These are phyloP conservation scores for Emydoidea blandingii DNA, from an alignment of 2,797 vertebrate genomes.

Conservation along the genomic window DNA sequence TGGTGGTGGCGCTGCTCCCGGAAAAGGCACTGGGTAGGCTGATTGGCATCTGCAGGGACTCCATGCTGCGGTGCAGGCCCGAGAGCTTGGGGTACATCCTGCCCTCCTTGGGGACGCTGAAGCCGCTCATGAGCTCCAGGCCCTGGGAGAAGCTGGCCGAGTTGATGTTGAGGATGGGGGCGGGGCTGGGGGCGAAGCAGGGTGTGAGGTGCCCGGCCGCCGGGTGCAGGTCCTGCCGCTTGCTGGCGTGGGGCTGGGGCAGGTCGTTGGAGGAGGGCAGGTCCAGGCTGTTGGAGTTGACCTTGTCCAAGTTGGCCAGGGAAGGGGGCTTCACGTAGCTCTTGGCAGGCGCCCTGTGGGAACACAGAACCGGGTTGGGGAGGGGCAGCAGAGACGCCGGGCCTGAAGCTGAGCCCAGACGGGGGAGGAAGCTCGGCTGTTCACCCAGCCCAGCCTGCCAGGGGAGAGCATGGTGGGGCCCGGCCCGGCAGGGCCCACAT, in stretches of 20 bases:
- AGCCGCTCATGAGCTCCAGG: conserved; percentile 86
- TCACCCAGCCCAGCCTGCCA: no score
- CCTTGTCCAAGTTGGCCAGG: conserved; percentile 91
- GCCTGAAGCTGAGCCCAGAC: rapidly evolving
- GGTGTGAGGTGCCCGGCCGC: conserved; percentile 78
- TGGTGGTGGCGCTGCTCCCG: conserved; percentile 63
- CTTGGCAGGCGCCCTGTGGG: conserved; percentile 87
- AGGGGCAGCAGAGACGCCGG: background rate
- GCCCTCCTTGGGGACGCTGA: conserved; percentile 81
- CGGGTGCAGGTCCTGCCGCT: conserved; percentile 86
- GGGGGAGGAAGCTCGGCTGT: background rate
- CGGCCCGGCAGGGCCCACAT: no score
- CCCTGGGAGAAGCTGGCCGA: conserved; percentile 91
- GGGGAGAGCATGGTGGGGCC: background rate
- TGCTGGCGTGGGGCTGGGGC: conserved; percentile 79
- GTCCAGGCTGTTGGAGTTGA: conserved; percentile 92
- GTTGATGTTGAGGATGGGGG: conserved; percentile 94
- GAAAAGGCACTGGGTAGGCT: conserved; percentile 88
- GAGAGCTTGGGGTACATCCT: conserved; percentile 92
- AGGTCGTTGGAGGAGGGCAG: conserved; percentile 84
- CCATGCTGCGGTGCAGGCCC: conserved; percentile 94
- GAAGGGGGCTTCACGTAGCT: conserved; percentile 92
- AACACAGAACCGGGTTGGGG: background rate
- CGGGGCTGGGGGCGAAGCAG: conserved; percentile 92
- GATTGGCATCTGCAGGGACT: conserved; percentile 93